Percentiles rank a stretch among this genome's conserved stretches.
These are phyloP conservation scores for Sceloporus undulatus DNA, from an alignment of 2,113 vertebrate species.

Conservation along the genomic window DNA sequence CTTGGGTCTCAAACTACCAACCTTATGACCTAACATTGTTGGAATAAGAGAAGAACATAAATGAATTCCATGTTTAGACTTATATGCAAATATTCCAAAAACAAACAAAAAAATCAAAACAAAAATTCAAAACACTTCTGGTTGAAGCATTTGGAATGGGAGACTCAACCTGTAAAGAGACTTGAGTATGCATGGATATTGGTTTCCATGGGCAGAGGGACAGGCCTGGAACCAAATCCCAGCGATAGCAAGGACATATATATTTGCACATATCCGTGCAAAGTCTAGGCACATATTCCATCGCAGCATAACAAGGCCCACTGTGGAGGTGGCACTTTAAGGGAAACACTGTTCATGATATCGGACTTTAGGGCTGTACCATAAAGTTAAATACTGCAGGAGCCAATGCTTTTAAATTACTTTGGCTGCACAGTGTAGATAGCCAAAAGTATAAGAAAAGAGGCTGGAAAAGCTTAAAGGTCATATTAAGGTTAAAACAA, in stretches of 20 bases:
- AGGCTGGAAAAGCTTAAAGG: constrained; percentile 67
- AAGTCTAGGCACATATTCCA: constrained; percentile 44
- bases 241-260: background rate
- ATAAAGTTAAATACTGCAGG: constrained; percentile 70
- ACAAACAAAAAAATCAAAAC: no score
- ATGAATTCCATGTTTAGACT: no score
- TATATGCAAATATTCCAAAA: no score
- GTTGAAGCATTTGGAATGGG: no score
- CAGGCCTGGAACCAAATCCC: no score
- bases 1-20: no score
- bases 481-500: constrained; percentile 77
- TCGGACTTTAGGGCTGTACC: constrained; percentile 59
- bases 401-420: constrained; percentile 72
- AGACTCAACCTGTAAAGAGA: no score
- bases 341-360: constrained; percentile 67
- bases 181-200: no score
- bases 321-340: constrained; percentile 62
- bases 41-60: no score
- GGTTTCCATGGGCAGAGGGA: no score
- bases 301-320: constrained; percentile 40
- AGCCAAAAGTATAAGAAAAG: constrained; percentile 68
- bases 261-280: background rate
- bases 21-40: no score
- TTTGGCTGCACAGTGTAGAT: constrained; percentile 64
- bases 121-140: no score